Evolutionary conservation across 2,113 vertebrate genomes (phyloP), one percentile per base, ranked within the genome.

Genomic region (Mastomys natalensis): DNA sequence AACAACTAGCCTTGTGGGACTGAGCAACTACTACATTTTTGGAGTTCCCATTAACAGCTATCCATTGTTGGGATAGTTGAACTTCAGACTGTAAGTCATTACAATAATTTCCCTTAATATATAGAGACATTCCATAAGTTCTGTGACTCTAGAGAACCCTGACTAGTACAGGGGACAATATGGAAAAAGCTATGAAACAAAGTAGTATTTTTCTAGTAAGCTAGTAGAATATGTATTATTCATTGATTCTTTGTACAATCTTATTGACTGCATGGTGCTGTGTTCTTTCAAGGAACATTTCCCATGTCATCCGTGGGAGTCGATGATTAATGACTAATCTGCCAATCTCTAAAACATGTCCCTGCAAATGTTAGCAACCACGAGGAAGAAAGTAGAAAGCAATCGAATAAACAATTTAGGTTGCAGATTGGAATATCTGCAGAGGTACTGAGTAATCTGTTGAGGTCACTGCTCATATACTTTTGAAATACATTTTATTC

Each of bases 321-420:
- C 34, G 85, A 66, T 90, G 43, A 70, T 87, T 95, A 89, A 87
- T 89, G 29, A 93, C 89, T 96, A 93, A 95, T 92, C 93, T 92
- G 10, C 43, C n/a, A 73, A 5, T 13, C 22, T 95, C 72, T 81
- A 70, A 96, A 95, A 85, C 22, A 80, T 77, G 21, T 43, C n/a
- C 84, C 84, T 55, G 81, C 66, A 90, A 95, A 45, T 89, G 26
- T 48, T 94, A 89, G 89, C 90, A 94, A 64, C 51, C 58, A 95
- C 92, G 77, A 87, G 26, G 15, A 92, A 90, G 9, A 78, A 95
- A 87, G 90, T 40, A 92, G 51, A 19, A 74, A 85, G 88, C 55
- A 90, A 81, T 96, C 93, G 91, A 90, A 51, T 72, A 95, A 94
- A 89, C 77, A 95, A 95, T 86, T 87, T 93, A 92, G 37, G 31